Evolutionary conservation across 2,113 vertebrate species (phyloP).

Genomic region (Xiphias gladius): DNA sequence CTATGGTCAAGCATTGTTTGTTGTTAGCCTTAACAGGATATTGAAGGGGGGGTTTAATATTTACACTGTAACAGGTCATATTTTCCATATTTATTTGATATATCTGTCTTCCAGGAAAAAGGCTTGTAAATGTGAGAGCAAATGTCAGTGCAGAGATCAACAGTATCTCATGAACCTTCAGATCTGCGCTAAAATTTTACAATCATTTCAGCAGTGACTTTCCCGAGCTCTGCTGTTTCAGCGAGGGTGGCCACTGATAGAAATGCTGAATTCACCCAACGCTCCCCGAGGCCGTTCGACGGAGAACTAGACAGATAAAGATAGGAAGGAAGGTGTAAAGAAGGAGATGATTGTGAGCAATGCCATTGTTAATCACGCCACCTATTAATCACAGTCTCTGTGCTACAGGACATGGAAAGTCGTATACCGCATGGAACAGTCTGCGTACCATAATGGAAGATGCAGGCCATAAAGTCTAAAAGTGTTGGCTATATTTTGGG

Average conservation of each 20-base stretch:
- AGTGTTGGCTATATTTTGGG: slow-evolving; percentile 1
- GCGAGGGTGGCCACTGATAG: slow-evolving; percentile 12
- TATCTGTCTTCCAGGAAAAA: slow-evolving; percentile 2
- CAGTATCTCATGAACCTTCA: neutral
- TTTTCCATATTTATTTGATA: slow-evolving; percentile 16
- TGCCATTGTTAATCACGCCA: slow-evolving; percentile 68
- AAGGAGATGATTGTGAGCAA: slow-evolving; percentile 56
- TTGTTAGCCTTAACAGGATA: slow-evolving; percentile 21
- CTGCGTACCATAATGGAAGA: slow-evolving; percentile 18
- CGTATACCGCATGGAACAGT: slow-evolving; percentile 35
- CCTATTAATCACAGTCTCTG: slow-evolving; percentile 60
- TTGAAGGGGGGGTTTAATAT: slow-evolving; percentile 28
- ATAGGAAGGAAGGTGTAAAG: slow-evolving; percentile 49
- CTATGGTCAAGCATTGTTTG: neutral
- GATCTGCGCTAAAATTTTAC: neutral
- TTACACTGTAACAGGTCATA: slow-evolving; percentile 6
- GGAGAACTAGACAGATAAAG: slow-evolving; percentile 60
- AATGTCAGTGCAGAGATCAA: neutral
- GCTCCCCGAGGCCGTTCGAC: slow-evolving; percentile 37
- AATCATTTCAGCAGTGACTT: slow-evolving; percentile 9
- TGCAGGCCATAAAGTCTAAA: slow-evolving; percentile 20
- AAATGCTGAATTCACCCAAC: slow-evolving; percentile 47
- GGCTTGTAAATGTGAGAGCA: slow-evolving; percentile 8
- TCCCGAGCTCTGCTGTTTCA: slow-evolving; percentile 11
- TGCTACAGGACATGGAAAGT: slow-evolving; percentile 46